Conservation (phyloP, 2,888 invertebrate genomes). For the Dione juno region DNA sequence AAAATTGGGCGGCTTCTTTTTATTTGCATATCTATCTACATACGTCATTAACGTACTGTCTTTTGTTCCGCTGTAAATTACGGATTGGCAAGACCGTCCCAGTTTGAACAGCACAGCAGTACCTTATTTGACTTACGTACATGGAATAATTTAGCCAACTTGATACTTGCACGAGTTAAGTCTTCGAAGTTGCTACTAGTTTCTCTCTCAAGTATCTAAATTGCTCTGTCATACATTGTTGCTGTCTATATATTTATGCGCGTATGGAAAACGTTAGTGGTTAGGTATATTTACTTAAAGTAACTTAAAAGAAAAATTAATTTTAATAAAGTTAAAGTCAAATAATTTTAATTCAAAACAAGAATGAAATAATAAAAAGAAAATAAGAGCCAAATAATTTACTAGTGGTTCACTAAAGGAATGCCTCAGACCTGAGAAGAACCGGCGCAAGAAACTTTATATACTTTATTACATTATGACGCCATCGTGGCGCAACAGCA, state of each 20-base stretch:
- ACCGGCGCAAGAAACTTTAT: too few relatives aligned
- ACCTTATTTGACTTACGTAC: constrained; percentile 15
- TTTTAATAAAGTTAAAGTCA: too few relatives aligned
- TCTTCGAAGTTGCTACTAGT: neutral
- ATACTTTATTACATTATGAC: too few relatives aligned
- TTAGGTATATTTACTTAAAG: neutral
- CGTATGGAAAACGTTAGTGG: neutral
- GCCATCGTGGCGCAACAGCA: too few relatives aligned
- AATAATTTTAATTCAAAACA: too few relatives aligned
- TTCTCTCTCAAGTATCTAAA: constrained; percentile 7
- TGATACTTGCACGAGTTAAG: constrained; percentile 15
- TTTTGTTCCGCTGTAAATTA: neutral
- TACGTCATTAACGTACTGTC: neutral
- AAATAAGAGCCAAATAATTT: too few relatives aligned
- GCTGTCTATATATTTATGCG: neutral
- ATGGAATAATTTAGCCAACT: constrained; percentile 17
- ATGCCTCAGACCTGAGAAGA: too few relatives aligned
- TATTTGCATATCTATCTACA: too few relatives aligned
- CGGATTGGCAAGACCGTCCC: neutral
- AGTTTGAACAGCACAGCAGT: constrained; percentile 2
- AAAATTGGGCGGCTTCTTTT: too few relatives aligned
- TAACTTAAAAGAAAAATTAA: neutral
- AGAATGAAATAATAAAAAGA: too few relatives aligned
- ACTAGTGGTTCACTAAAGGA: too few relatives aligned
- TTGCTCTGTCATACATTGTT: constrained; percentile 9